Conservation (phyloP, 2,113 vertebrate species). For the Cheilinus undulatus region DNA sequence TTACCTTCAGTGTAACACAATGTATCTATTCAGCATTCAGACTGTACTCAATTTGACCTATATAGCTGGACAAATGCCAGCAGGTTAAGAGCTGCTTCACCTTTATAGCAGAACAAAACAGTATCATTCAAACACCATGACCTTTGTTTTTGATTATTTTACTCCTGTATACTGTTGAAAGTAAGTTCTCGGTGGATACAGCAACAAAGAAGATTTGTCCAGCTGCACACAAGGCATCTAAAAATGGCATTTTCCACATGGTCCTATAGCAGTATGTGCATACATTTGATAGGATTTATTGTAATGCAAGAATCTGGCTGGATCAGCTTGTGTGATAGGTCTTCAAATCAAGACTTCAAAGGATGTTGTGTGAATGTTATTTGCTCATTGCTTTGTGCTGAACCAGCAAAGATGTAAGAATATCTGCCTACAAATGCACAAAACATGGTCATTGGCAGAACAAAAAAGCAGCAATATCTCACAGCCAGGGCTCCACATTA, state of each 20-base stretch:
- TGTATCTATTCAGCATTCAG: constrained; percentile 53
- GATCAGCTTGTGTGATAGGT: background rate
- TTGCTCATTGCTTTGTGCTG: background rate
- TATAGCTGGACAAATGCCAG: constrained; percentile 63
- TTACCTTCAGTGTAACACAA: constrained; percentile 67
- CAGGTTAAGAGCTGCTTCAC: constrained; percentile 47
- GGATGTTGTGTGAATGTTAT: background rate
- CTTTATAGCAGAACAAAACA: constrained; percentile 27
- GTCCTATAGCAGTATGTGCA: constrained; percentile 11
- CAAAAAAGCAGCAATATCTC: background rate
- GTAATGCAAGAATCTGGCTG: background rate
- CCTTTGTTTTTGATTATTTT: constrained; percentile 49
- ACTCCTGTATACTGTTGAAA: background rate
- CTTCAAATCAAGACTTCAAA: constrained; percentile 18
- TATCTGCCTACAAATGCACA: background rate
- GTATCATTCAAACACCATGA: constrained; percentile 27
- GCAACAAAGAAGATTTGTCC: background rate
- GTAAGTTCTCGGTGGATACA: constrained; percentile 1
- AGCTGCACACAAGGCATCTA: background rate
- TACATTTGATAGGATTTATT: background rate
- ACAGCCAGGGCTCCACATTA: too few relatives aligned
- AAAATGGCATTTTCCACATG: background rate
- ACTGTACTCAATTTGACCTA: constrained; percentile 64
- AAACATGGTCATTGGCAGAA: background rate
- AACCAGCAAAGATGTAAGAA: background rate